Evolutionary conservation across 2,797 vertebrate species (phyloP).

Genomic region (Enteromius mattozi): DNA sequence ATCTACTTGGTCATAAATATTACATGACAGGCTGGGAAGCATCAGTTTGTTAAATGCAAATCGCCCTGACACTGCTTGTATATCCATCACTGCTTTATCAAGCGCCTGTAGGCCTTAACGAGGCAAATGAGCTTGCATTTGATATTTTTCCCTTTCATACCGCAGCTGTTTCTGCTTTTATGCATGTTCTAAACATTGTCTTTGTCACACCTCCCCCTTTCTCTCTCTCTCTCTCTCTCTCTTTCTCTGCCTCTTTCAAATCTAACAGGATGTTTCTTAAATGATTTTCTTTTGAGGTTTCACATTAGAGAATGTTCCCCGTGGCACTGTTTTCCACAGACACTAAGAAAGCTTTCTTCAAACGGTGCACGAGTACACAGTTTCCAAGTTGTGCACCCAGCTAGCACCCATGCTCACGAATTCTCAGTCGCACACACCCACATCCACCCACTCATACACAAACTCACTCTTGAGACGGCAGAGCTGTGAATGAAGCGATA

Average conservation of each 20-base stretch:
- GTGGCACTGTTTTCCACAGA: slow-evolving; percentile 29
- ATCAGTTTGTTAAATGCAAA: slow-evolving; percentile 82
- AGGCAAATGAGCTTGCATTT: slow-evolving; percentile 74
- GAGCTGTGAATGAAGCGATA: slow-evolving; percentile 82
- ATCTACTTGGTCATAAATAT: slow-evolving; percentile 74
- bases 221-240: slow-evolving; percentile 24
- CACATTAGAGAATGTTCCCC: slow-evolving; percentile 25
- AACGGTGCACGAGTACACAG: background rate
- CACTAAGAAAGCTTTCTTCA: background rate
- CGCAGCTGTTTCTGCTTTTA: slow-evolving; percentile 68
- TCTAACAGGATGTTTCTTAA: slow-evolving; percentile 59
- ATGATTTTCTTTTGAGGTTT: slow-evolving; percentile 60
- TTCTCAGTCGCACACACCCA: slow-evolving; percentile 33
- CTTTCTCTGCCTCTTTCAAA: slow-evolving; percentile 31
- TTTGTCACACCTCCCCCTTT: slow-evolving; percentile 38
- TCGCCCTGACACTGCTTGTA: slow-evolving; percentile 72
- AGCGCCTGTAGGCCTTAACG: slow-evolving; percentile 75
- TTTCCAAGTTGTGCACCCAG: slow-evolving; percentile 30
- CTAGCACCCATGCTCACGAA: slow-evolving; percentile 32
- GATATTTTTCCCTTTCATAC: slow-evolving; percentile 71
- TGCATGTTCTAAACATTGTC: slow-evolving; percentile 54
- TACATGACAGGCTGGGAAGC: slow-evolving; percentile 79
- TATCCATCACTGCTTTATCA: slow-evolving; percentile 80
- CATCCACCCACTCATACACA: slow-evolving; percentile 46
- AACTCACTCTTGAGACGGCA: slow-evolving; percentile 53